Evolutionary conservation across 2,797 vertebrate species (phyloP), one percentile per base, ranked within the genome.

Genomic region (Gephyroberyx darwinii): DNA sequence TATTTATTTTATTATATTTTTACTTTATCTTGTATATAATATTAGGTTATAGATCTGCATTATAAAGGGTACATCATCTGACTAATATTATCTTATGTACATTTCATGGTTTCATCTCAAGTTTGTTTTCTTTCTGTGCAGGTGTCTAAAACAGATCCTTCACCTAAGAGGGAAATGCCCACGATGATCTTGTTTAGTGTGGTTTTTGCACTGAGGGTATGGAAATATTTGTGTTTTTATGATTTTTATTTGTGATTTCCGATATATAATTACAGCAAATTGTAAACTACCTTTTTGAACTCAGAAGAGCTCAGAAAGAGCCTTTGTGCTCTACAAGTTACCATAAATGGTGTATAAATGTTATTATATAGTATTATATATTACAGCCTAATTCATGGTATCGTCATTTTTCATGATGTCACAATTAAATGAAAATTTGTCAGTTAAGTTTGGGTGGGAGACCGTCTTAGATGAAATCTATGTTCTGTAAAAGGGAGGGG

Each of bases 121-220:
- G 10, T 54, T 69, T 14, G 12, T 8, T 20, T 64, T 80, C 48
- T 45, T 22, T 85, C 57, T 69, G 13, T 81, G 10, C 89, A 99
- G 98, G 95, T 96, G 37, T 97, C 96, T 59, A 99, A 99, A 93
- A 95, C 94, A 5, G 98, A 99, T 78, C 98, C 98, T 22, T 98
- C 97, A 5, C 98, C 98, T 1, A 99, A 99, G 90, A 95, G 98
- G 87, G 98, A 99, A 86, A 94, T 96, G 92, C 98, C 98, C 22
- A 99, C 98, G 1, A 99, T 99, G 98, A 99, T 99, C 86, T 92
- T 99, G 45, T 99, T 99, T 82, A 99, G 96, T 1, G 97, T 99
- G 76, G 98, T 99, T 12, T 99, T 99, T 92, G 98, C 98, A 16
- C 90, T 99, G 5, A 93, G 96, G 96, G 98, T 99, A 95, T 92